Percentiles rank a stretch among this genome's conserved stretches.
Conservation (phyloP, 1,140 invertebrate species). For the Leptoteleia sp. region DNA sequence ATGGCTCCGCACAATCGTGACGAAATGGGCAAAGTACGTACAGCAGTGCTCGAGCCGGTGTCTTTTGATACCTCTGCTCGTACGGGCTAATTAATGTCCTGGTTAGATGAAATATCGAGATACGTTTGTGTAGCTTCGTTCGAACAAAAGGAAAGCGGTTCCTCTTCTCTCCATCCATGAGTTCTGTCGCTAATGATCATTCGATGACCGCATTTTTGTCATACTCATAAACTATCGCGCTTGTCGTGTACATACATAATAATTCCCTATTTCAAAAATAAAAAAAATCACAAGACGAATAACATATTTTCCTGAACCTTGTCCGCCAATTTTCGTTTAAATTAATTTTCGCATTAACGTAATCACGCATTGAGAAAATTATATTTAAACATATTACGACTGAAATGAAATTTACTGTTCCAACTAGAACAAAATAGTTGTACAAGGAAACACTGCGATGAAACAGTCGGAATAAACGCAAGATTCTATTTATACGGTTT, state of each 20-base stretch:
- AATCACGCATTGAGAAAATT: too few species aligned
- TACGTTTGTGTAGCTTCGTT: conserved; percentile 54
- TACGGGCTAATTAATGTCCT: conserved; percentile 69
- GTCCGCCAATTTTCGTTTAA: too few species aligned
- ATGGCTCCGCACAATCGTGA: conserved; percentile 41
- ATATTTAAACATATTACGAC: too few species aligned
- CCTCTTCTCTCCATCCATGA: conserved; percentile 22
- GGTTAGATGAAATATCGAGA: conserved; percentile 69
- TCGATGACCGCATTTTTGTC: conserved; percentile 61
- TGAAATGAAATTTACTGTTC: too few species aligned
- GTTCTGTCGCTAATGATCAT: conserved; percentile 64
- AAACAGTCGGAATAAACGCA: too few species aligned
- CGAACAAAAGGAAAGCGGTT: conserved; percentile 60
- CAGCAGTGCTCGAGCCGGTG: conserved; percentile 17
- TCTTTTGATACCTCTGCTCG: conserved; percentile 58
- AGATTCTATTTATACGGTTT: too few species aligned
- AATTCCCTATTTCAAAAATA: too few species aligned
- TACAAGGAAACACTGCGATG: too few species aligned
- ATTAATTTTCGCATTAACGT: too few species aligned
- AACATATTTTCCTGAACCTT: too few species aligned
- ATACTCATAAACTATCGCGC: conserved; percentile 15
- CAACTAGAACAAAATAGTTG: too few species aligned
- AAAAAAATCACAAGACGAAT: too few species aligned
- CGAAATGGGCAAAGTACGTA: conserved; percentile 39
- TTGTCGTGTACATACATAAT: neutral